Evolutionary conservation across 2,797 vertebrate genomes (phyloP), one percentile per base, ranked within the genome.

Genomic region (Pseudocheirus occidentalis): DNA sequence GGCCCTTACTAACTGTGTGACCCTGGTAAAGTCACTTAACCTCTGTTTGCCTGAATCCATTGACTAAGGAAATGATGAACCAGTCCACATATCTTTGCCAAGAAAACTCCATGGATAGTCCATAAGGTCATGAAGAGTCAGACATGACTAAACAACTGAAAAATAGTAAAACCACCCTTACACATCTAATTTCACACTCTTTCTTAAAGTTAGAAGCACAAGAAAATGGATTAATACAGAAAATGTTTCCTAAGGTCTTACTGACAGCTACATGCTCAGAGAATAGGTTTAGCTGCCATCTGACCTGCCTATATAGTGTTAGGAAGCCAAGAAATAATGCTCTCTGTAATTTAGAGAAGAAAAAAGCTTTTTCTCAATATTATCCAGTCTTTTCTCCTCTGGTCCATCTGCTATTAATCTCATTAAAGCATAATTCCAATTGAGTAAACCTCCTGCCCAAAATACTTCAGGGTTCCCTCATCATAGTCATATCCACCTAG

Each of bases 291-390:
- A 94, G 52, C 81, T 53, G 40, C 4, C 0, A 27, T 34, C 50
- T 87, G 14, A 52, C 7, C 73, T 12, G 0, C 59, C 31, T 5
- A 46, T 7, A 5, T 18, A 0, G 34, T 55, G 59, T 59, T 81
- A 12, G 9, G 1, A 10, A 10, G 29, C 1, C 89, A 28, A 16
- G 27, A 27, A 57, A 27, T 0, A 1, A 7, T 2, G 11, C 16
- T 34, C n/a, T 81, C n/a, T 81, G 10, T 81, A 21, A 81, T 24
- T 24, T 18, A 24, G 34, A 18, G n/a, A 16, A 46, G 7, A 40
- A 40, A 81, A 73, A 46, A 73, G 11, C 18, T 81, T 81, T 81
- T 81, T 21, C 66, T 81, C n/a, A 81, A 40, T 40, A 21, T 40
- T 9, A 81, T 46, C 66, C 66, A 81, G 18, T 40, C n/a, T 40